Evolutionary conservation across 2,888 invertebrate genomes (phyloP).

Genomic region (Amiota mariae): DNA sequence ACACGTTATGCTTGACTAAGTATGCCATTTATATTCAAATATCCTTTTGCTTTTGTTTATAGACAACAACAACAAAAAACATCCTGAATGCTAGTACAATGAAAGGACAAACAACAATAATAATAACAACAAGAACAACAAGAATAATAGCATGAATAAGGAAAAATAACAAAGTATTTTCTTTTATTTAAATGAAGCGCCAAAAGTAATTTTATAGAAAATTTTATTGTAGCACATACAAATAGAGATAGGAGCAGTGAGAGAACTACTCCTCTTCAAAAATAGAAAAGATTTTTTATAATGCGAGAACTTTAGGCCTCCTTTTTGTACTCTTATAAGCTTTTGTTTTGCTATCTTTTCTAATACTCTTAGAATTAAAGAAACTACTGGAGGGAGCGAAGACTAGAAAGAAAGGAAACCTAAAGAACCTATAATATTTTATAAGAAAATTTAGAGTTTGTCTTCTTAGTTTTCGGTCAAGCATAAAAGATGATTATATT

Average conservation of each 20-base stretch:
- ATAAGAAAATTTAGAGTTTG: background rate
- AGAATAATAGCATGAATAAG: background rate
- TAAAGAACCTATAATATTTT: no score
- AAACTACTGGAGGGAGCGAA: no score
- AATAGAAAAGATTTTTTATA: no score
- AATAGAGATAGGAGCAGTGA: no score
- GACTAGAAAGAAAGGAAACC: no score
- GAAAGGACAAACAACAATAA: background rate
- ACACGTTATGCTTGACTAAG: conserved; percentile 65
- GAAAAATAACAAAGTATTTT: conserved; percentile 57
- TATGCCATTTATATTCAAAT: conserved; percentile 68
- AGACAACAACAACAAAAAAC: conserved; percentile 13
- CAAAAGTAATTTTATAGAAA: conserved; percentile 27
- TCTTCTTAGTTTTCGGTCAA: background rate
- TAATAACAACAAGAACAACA: background rate
- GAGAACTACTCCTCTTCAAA: no score
- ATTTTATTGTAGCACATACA: conserved; percentile 5
- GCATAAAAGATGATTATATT: background rate
- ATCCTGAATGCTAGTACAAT: background rate
- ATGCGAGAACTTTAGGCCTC: no score
- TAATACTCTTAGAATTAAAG: no score
- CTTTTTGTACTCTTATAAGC: no score
- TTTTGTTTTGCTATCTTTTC: no score
- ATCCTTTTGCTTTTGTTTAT: conserved; percentile 47
- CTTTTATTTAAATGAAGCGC: conserved; percentile 62